Conservation (phyloP, 2,113 vertebrate species). For the Microtus ochrogaster region DNA sequence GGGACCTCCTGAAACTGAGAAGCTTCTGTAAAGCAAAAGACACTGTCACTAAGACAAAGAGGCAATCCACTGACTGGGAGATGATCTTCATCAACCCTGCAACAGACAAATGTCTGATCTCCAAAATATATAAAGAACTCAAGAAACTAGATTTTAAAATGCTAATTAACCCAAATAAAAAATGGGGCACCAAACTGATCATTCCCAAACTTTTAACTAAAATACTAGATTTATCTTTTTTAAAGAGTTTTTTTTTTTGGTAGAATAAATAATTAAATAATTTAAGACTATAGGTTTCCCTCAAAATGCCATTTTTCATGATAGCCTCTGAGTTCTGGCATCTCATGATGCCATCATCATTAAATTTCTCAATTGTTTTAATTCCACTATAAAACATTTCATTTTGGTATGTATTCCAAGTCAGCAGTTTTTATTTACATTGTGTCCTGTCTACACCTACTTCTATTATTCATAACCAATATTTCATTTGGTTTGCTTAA, state of each 20-base stretch:
- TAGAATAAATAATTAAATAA: not conserved
- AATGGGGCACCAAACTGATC: no score
- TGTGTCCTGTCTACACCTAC: not conserved
- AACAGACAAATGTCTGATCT: no score
- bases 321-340: not conserved
- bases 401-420: not conserved
- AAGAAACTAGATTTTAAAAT: no score
- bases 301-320: not conserved
- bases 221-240: not conserved
- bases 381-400: not conserved
- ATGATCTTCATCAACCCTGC: no score
- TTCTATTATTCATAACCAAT: not conserved
- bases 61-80: no score
- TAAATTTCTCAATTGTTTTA: not conserved
- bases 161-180: no score
- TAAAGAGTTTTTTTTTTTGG: not conserved
- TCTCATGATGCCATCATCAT: not conserved
- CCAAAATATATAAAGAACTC: no score
- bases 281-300: not conserved
- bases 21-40: no score
- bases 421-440: not conserved
- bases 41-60: no score
- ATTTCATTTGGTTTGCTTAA: not conserved
- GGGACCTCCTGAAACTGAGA: no score
- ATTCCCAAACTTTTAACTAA: not conserved